Evolutionary conservation across 2,888 invertebrate genomes (phyloP), one percentile per base, ranked within the genome.

Genomic region (Megastigmus dorsalis): DNA sequence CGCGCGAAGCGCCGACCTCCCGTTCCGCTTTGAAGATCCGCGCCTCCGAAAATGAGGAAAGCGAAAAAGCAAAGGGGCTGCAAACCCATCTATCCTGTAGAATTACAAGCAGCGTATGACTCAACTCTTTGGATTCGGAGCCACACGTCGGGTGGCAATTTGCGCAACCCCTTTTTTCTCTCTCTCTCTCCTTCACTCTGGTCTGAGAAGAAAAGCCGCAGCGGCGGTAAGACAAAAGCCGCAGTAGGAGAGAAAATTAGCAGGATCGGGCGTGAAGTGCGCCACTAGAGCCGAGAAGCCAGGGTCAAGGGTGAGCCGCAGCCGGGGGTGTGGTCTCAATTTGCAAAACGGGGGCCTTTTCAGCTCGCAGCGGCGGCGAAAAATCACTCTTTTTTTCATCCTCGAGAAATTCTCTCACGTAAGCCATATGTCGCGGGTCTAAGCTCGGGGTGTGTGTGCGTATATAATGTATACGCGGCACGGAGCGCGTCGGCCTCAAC

Each of bases 281-380:
- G 9, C 13, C 52, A 33, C 48, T 33, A 6, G n/a, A 20, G 72
- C 13, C 23, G 63, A 50, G 52, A 54, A 30, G 75, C 76, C 78
- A 75, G 75, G 65, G 60, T 54, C 69, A 77, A 81, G 81, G 81
- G 82, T 82, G n/a, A 80, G 82, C 79, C 60, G 69, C 67, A 6
- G 6, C 3, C 5, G 75, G 77, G 80, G 84, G 83, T 82, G 83
- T 84, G 48, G 68, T 81, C 78, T 78, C 80, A 83, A 85, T 84
- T 85, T 85, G 83, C 82, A 79, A 83, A 83, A 82, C 78, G 30
- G 38, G 30, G 30, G 7, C 50, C 50, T 18, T 30, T 60, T 60
- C 43, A 54, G 15, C 48, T 43, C 15, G 1, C 38, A 45, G 20
- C 55, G 28, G 6, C 18, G 38, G 26, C 13, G 36, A 52, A n/a